Evolutionary conservation across 2,797 vertebrate species (phyloP).

Genomic region (Pitangus sulphuratus): DNA sequence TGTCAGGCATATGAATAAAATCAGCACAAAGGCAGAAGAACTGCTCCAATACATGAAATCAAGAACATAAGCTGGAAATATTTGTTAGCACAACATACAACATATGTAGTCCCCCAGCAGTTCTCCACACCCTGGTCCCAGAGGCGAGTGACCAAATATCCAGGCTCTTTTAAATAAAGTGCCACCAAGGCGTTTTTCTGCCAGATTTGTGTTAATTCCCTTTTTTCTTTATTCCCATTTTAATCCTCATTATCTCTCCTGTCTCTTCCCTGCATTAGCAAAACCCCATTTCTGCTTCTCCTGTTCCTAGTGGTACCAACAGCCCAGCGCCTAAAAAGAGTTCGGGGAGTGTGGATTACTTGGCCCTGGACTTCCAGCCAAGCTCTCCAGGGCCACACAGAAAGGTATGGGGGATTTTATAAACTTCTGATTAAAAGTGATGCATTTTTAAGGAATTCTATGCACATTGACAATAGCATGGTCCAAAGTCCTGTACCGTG

Average conservation of each 20-base stretch:
- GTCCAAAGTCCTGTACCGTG: not conserved
- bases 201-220: not conserved
- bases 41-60: not conserved
- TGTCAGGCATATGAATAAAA: not conserved
- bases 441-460: not conserved
- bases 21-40: not conserved
- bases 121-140: not conserved
- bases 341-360: slow-evolving; percentile 91
- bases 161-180: not conserved
- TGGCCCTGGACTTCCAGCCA: slow-evolving; percentile 96
- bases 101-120: not conserved
- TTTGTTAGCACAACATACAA: not conserved
- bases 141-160: not conserved
- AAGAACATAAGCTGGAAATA: not conserved
- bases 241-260: slow-evolving; percentile 14
- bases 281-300: slow-evolving; percentile 97
- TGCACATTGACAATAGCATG: not conserved
- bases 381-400: slow-evolving; percentile 93
- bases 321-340: slow-evolving; percentile 96
- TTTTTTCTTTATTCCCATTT: not conserved
- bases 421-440: not conserved
- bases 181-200: not conserved
- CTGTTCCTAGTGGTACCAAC: slow-evolving; percentile 92
- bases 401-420: slow-evolving; percentile 82
- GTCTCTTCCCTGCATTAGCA: slow-evolving; percentile 80